A percentile compares a stretch with the other conserved stretches of the same genome.
Conservation (phyloP, 2,113 vertebrate species). For the Petromus typicus region DNA sequence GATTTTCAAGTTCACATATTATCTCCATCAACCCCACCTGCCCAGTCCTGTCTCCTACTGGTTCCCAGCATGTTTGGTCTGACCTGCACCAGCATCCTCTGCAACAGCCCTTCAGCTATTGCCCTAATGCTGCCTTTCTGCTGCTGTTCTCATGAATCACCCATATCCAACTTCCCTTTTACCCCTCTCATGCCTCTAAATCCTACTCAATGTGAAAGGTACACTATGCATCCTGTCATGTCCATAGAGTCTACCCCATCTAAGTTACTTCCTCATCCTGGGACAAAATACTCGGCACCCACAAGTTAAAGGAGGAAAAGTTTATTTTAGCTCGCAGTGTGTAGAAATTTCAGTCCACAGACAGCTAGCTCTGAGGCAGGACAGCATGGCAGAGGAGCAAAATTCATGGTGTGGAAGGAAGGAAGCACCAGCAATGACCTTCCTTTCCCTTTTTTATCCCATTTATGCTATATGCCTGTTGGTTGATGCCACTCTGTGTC, state of each 20-base stretch:
- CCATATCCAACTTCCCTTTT: not conserved
- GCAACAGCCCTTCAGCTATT: rapidly evolving
- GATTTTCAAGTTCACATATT: not conserved
- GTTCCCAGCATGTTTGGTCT: not conserved
- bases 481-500: not conserved
- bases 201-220: not conserved
- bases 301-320: not conserved
- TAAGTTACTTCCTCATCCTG: not conserved
- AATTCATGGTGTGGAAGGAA: not conserved
- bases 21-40: not conserved
- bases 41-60: not conserved
- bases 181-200: not conserved
- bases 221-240: too few relatives aligned
- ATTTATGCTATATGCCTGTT: not conserved
- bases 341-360: not conserved
- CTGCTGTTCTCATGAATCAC: not conserved
- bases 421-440: not conserved
- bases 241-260: not conserved
- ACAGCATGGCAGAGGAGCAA: not conserved
- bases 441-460: not conserved
- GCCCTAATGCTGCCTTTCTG: not conserved
- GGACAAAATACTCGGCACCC: not conserved
- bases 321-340: not conserved
- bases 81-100: not conserved
- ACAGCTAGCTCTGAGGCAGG: not conserved